Percentiles rank a stretch among this genome's conserved stretches.
These are phyloP conservation scores for Hippoglossus hippoglossus DNA, from an alignment of 2,797 vertebrate species.

Conservation along the genomic window DNA sequence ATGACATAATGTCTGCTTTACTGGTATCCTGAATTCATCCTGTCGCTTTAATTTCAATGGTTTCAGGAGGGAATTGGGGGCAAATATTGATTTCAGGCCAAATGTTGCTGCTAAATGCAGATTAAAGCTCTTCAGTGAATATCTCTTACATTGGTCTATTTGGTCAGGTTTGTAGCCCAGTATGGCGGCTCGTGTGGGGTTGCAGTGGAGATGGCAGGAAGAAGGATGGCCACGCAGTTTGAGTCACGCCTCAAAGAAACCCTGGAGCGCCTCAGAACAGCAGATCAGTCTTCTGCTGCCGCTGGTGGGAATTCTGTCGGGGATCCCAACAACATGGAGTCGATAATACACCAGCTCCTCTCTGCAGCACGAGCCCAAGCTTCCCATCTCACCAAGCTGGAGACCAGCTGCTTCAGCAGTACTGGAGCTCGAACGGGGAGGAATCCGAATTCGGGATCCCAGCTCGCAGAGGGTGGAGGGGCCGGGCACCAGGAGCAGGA, in stretches of 20 bases:
- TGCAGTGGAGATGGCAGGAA: conserved; percentile 74
- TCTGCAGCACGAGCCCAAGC: conserved; percentile 73
- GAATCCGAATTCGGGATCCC: conserved; percentile 55
- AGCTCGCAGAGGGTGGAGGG: conserved; percentile 33
- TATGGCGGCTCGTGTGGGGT: conserved; percentile 72
- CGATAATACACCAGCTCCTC: conserved; percentile 83
- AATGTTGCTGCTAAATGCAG: too few species aligned
- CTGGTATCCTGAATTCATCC: too few species aligned
- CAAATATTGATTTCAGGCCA: too few species aligned
- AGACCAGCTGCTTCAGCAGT: conserved; percentile 76
- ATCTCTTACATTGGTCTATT: conserved; percentile 17
- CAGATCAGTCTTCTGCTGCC: conserved; percentile 39
- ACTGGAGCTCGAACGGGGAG: conserved; percentile 13
- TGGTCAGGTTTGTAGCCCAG: conserved; percentile 80
- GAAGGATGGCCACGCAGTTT: conserved; percentile 70
- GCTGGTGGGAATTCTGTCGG: conserved; percentile 29
- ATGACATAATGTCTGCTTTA: too few species aligned
- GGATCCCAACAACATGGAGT: conserved; percentile 63
- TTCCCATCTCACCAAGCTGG: conserved; percentile 80
- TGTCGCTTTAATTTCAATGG: too few species aligned
- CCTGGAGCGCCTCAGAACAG: conserved; percentile 47
- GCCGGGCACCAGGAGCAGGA: conserved; percentile 65
- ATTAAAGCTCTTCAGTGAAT: not conserved
- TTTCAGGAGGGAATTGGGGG: too few species aligned
- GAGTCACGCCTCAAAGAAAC: conserved; percentile 77